Conservation (phyloP, 2,113 vertebrate genomes). For the Anarrhichthys ocellatus region DNA sequence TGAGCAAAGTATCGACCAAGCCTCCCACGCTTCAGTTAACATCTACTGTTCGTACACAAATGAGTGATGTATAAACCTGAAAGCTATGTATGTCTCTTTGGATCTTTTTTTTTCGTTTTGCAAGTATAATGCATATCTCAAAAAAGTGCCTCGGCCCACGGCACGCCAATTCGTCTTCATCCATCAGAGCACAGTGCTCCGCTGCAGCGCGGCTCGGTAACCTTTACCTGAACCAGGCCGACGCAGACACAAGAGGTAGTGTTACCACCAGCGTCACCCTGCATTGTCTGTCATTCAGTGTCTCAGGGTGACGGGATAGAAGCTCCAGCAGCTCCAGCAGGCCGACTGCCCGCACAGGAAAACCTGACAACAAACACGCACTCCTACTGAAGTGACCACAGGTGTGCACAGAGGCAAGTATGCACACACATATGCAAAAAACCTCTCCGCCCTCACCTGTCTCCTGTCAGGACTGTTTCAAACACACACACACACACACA, state of each 20-base stretch:
- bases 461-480: conserved; percentile 59
- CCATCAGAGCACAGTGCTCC: conserved; percentile 30
- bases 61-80: conserved; percentile 82
- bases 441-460: conserved; percentile 66
- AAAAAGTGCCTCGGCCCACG: conserved; percentile 16
- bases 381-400: conserved; percentile 72
- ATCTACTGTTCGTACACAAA: conserved; percentile 75
- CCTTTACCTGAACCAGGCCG: conserved; percentile 74
- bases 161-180: conserved; percentile 68
- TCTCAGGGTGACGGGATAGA: conserved; percentile 45
- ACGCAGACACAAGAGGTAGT: conserved; percentile 60
- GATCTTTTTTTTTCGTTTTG: conserved; percentile 56
- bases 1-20: conserved; percentile 72
- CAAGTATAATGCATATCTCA: conserved; percentile 64
- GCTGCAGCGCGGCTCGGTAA: conserved; percentile 46
- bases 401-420: conserved; percentile 66
- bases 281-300: conserved; percentile 61
- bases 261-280: conserved; percentile 66
- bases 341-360: conserved; percentile 52
- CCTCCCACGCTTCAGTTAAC: conserved; percentile 76
- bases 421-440: conserved; percentile 72
- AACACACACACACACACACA: conserved; percentile 19
- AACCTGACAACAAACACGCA: conserved; percentile 72
- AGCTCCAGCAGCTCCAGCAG: conserved; percentile 34
- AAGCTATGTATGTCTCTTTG: conserved; percentile 72